These are phyloP conservation scores for Gadus chalcogrammus DNA, from an alignment of 2,113 vertebrate genomes.

Conservation along the genomic window DNA sequence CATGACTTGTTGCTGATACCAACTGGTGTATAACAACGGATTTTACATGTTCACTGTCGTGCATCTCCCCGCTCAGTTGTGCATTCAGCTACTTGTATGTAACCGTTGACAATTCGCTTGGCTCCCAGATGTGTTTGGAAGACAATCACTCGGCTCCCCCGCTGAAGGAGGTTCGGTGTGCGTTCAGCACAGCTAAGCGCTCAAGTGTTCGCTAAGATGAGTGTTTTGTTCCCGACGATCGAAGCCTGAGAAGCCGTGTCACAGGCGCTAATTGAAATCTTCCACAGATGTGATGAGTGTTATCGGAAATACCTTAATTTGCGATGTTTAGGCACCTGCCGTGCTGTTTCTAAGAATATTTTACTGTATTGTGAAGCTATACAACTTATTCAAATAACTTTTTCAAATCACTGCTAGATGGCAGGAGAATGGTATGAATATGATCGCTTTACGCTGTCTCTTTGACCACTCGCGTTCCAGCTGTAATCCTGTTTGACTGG, in stretches of 20 bases:
- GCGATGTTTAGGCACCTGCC: constrained; percentile 29
- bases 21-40: too few species aligned
- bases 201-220: constrained; percentile 48
- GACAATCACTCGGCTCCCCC: constrained; percentile 32
- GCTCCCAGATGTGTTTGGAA: neutral
- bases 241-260: constrained; percentile 49
- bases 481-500: constrained; percentile 39
- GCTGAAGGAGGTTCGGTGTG: constrained; percentile 48
- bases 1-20: too few species aligned
- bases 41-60: too few species aligned
- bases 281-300: neutral
- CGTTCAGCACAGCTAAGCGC: constrained; percentile 41
- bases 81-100: too few species aligned
- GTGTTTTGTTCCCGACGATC: constrained; percentile 52
- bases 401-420: neutral
- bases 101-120: too few species aligned
- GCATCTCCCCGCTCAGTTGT: too few species aligned
- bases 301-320: constrained; percentile 29
- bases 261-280: constrained; percentile 48
- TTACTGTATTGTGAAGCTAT: too few species aligned
- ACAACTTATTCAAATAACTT: neutral
- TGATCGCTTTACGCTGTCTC: constrained; percentile 26
- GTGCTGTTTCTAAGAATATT: too few species aligned
- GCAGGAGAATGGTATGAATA: constrained; percentile 14
- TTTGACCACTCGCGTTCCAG: constrained; percentile 20